Conservation (phyloP, 92 coral and sea anemone species). For the Parazoanthus swiftii region DNA sequence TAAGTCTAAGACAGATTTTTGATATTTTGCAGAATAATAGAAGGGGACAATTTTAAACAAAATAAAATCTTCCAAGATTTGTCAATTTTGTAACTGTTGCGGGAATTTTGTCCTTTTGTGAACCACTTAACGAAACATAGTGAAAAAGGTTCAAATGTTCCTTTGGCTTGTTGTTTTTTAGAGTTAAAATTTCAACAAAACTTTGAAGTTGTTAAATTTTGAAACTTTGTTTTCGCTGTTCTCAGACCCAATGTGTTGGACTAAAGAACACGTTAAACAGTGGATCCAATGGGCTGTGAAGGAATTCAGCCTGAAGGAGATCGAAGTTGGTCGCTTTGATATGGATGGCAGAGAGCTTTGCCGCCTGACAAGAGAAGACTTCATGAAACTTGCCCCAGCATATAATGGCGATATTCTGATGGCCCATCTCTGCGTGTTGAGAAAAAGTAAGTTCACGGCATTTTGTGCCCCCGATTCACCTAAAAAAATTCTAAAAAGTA, state of each 20-base stretch:
- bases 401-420: slow-evolving; percentile 97
- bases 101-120: background rate
- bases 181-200: background rate
- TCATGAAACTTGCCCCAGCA: slow-evolving; percentile 99
- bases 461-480: too few species aligned
- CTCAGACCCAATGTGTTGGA: slow-evolving; percentile 97
- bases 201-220: background rate
- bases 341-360: slow-evolving; percentile 96
- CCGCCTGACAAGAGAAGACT: slow-evolving; percentile 89
- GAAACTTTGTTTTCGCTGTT: background rate
- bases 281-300: slow-evolving; percentile 99
- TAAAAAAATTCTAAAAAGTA: background rate
- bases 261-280: slow-evolving; percentile 95
- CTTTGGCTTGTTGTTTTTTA: background rate
- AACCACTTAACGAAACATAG: too few species aligned
- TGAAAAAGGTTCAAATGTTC: background rate
- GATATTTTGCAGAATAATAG: too few species aligned
- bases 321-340: slow-evolving; percentile 93
- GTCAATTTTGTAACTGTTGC: too few species aligned
- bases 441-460: slow-evolving; percentile 82
- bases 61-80: too few species aligned
- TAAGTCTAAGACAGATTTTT: background rate
- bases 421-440: slow-evolving; percentile 98
- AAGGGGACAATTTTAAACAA: too few species aligned
- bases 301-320: slow-evolving; percentile 95